Conservation (phyloP, 2,113 vertebrate species). For the Leuciscus idus region DNA sequence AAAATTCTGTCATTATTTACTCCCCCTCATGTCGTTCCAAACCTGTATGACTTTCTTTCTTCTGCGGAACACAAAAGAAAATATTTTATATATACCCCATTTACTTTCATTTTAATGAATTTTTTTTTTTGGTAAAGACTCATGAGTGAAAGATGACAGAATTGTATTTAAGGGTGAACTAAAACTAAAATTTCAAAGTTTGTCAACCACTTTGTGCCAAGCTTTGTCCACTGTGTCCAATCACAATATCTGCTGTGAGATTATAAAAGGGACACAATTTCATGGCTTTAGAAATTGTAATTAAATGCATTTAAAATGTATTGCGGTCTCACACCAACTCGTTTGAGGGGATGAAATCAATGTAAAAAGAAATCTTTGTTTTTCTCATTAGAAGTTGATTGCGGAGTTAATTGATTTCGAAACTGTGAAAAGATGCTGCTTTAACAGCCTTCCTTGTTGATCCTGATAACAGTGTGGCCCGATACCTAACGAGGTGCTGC, state of each 20-base stretch:
- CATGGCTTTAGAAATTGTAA: conserved; percentile 12
- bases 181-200: not conserved
- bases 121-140: not conserved
- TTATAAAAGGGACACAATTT: not conserved
- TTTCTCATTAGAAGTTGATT: conserved; percentile 57
- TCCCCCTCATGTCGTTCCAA: not conserved
- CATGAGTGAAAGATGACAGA: not conserved
- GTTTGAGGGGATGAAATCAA: conserved; percentile 44
- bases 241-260: not conserved
- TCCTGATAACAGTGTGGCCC: conserved; percentile 56
- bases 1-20: not conserved
- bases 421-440: conserved; percentile 40
- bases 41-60: not conserved
- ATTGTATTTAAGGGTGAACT: not conserved
- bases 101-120: not conserved
- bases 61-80: not conserved
- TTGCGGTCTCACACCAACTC: not conserved
- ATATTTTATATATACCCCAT: not conserved
- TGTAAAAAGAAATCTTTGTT: conserved; percentile 55
- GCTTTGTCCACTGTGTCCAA: not conserved
- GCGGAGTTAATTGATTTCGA: conserved; percentile 55
- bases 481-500: conserved; percentile 54
- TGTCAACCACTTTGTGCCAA: not conserved
- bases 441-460: conserved; percentile 49
- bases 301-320: not conserved